Evolutionary conservation across 2,888 invertebrate genomes (phyloP), one percentile per base, ranked within the genome.

Genomic region (Pecten maximus): DNA sequence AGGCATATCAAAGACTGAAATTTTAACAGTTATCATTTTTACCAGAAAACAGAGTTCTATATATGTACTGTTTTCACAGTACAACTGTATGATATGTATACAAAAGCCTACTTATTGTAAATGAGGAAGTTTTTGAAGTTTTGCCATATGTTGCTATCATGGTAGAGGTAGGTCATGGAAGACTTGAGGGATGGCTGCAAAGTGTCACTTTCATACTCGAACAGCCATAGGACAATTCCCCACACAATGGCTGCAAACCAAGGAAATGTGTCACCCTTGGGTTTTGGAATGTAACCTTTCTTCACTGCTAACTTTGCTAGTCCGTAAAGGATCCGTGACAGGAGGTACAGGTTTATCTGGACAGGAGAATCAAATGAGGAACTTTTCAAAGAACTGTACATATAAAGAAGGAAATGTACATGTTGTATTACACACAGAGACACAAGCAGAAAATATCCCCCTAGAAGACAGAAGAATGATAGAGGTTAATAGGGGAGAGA

Each of bases 131-230:
- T 96, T 91, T 94, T 95, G 19, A 97, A 92, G 86, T 92, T 94
- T 87, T 94, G 94, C 96, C 97, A 97, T 10, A 91, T 91, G 60
- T 97, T 95, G 93, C 96, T 96, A 93, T 97, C 97, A 92, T 97
- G 96, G 94, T 97, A 97, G 23, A 97, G 94, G 93, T 97, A 97
- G 0, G 97, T 97, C 97, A 97, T 97, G 40, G 97, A 97, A 19
- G 97, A 96, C 87, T 95, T 95, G 3, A 97, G 95, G 0, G 97
- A 97, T 15, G 96, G 95, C 94, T 97, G 97, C 28, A 97, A 95
- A 10, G 97, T 96, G 87, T 96, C 94, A 40, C 95, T 94, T 91
- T 97, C 96, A 93, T 97, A 96, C 93, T 97, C 97, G 95, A 97
- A 97, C 91, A 97, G 94, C 97, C 97, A 97, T 50, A 97, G 94